Evolutionary conservation across 2,113 vertebrate genomes (phyloP).

Genomic region (Gadus chalcogrammus): DNA sequence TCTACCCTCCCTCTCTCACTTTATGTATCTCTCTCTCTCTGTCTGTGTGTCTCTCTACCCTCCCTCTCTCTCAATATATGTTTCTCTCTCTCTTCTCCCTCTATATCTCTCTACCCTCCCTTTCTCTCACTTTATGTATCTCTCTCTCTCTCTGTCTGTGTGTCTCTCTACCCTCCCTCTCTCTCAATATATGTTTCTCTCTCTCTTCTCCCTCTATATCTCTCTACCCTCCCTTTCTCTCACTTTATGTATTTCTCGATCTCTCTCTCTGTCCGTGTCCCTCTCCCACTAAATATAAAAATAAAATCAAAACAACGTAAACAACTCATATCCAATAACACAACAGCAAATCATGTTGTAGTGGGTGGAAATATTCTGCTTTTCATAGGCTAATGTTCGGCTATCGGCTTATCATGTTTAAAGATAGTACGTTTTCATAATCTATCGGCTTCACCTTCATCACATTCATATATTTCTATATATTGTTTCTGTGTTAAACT

Average conservation of each 20-base stretch:
- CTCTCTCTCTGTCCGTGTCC: not conserved
- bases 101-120: not conserved
- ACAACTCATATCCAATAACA: too few species aligned
- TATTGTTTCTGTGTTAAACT: too few species aligned
- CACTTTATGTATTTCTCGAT: too few species aligned
- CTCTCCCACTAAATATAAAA: slow-evolving; percentile 1
- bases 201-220: not conserved
- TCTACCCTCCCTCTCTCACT: slow-evolving; percentile 5
- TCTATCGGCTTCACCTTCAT: too few species aligned
- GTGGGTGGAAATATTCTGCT: too few species aligned
- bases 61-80: not conserved
- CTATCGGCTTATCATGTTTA: too few species aligned
- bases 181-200: not conserved
- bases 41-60: not conserved
- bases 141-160: not conserved
- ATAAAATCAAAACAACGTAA: too few species aligned
- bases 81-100: slow-evolving; percentile 1
- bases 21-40: not conserved
- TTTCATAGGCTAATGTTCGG: too few species aligned
- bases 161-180: slow-evolving; percentile 5
- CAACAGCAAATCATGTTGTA: too few species aligned
- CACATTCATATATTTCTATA: too few species aligned
- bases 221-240: not conserved
- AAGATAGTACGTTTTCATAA: too few species aligned
- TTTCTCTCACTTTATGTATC: not conserved